These are phyloP conservation scores for Podabrus alpinus DNA, from an alignment of 2,888 invertebrate genomes.

Conservation along the genomic window DNA sequence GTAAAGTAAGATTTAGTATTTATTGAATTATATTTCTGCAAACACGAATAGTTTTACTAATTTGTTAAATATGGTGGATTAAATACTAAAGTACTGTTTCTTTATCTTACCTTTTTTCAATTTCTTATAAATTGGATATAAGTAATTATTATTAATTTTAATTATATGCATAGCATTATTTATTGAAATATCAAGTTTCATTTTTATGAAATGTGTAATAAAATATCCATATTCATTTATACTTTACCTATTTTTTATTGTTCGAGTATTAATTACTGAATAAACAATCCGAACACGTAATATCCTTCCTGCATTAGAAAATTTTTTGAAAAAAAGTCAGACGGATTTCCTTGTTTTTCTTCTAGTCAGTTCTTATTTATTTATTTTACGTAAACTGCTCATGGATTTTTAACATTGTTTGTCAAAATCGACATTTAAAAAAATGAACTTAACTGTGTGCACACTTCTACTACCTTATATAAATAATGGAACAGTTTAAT, in stretches of 20 bases:
- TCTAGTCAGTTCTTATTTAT: background rate
- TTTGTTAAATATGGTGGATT: too few relatives aligned
- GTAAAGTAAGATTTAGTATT: background rate
- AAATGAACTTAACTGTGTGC: too few relatives aligned
- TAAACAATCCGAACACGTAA: background rate
- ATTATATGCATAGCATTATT: background rate
- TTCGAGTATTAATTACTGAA: background rate
- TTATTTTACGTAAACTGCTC: background rate
- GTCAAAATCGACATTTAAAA: too few relatives aligned
- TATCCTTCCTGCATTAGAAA: background rate
- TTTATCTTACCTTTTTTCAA: background rate
- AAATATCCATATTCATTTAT: background rate
- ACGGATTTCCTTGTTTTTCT: background rate
- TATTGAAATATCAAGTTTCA: background rate
- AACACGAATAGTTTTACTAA: background rate
- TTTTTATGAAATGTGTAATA: background rate
- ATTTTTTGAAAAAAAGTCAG: background rate
- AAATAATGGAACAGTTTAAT: background rate
- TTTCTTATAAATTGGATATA: background rate
- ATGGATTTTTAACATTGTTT: too few relatives aligned
- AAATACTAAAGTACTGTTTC: too few relatives aligned
- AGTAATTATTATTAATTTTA: background rate
- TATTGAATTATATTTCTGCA: background rate
- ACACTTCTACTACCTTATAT: too few relatives aligned
- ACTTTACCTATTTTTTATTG: background rate